Evolutionary conservation across 35 echinoderm and acorn worm genomes (phyloP), one percentile per base, ranked within the genome.

Genomic region (Ptychodera flava): DNA sequence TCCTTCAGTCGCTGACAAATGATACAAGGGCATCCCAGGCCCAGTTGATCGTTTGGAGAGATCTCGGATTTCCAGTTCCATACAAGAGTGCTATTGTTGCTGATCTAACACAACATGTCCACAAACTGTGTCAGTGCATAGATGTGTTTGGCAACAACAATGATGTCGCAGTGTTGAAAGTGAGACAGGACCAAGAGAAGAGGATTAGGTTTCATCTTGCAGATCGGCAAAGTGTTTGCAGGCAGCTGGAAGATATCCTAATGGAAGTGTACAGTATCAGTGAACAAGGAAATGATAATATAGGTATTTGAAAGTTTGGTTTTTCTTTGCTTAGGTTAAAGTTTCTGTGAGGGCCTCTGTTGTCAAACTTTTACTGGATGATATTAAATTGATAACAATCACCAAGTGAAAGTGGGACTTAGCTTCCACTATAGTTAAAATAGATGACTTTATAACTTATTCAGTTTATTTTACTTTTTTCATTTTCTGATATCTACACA

Each of bases 41-140:
- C 33, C 82, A 88, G 77, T 34, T 82, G 52, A 35, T 16, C 0
- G 77, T 92, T 10, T 77, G 64, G 29, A 38, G 37, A 29, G 77
- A 37, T 32, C 22, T 90, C 14, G 92, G 92, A 1, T 79, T 77
- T 36, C 85, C 89, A 12, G 85, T 85, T 32, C 92, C 92, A 28
- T 94, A 82, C 78, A 81, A 87, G 52, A 84, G 84, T 2, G 78
- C 27, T 27, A 16, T 31, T 1, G 30, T 77, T 0, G 88, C 89
- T 0, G 76, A 94, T 31, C 77, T 77, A 31, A 77, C 33, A 6
- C 33, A 91, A 32, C 92, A 81, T 78, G 36, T 91, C 36, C 2
- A 35, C 22, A 38, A 16, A 38, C 92, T 94, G 2, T 36, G 80
- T 38, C 85, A 52, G 1, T 35, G 80, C 6, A 14, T 94, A 22